Evolutionary conservation across 2,113 vertebrate species (phyloP), one percentile per base, ranked within the genome.

Genomic region (Cebidichthys violaceus): DNA sequence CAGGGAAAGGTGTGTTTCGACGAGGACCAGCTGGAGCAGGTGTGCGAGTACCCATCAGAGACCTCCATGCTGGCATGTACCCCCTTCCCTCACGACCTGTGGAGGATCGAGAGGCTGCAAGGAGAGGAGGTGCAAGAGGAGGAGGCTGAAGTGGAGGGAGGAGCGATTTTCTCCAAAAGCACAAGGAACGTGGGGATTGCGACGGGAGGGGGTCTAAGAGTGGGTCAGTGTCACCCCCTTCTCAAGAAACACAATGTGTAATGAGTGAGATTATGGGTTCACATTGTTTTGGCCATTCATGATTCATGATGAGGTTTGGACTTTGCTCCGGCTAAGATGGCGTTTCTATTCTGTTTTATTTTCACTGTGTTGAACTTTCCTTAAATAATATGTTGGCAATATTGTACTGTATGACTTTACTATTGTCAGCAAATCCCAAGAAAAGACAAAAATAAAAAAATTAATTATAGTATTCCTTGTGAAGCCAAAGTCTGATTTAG

Each of bases 1-100:
- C 89, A 95, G 95, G 93, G 82, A 43, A 95, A 92, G 72, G 95
- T 96, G 80, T 94, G 93, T 84, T 96, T 96, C 33, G 81, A 93
- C 2, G 94, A 95, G 71, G 83, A 85, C 18, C 90, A 88, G 86
- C 86, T 95, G 87, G 94, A 95, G 91, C 86, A 88, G 70, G 87
- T 96, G 61, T 96, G 92, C 9, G 94, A 95, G 84, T 96, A 96
- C 60, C 95, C 94, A 0, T 94, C 95, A 1, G 95, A 95, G 88
- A 90, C 70, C 65, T 84, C 87, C 73, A 71, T 93, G 85, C 66
- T 92, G 74, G 70, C 81, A 0, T 86, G 72, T 4, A 76, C 75
- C 24, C 82, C 85, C 9, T 59, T 20, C 59, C 68, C 87, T 72
- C 77, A 70, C 7, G 87, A 72, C 70, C 62, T 7, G 39, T 81